Percentiles rank a stretch among this genome's conserved stretches.
These are phyloP conservation scores for Sitodiplosis mosellana DNA, from an alignment of 1,140 invertebrate species.

Conservation along the genomic window DNA sequence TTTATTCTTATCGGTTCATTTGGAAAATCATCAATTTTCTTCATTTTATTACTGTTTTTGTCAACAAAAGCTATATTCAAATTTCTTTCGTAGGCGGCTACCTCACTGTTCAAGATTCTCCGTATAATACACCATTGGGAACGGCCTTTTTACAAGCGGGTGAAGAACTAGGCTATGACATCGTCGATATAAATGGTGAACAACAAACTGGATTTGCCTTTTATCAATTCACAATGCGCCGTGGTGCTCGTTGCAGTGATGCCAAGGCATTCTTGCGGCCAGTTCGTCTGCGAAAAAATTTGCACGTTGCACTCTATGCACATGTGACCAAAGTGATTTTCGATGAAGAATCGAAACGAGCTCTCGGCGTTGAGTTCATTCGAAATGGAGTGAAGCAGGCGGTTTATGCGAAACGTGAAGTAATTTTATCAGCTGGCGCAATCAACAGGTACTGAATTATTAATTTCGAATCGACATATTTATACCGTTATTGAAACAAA, in stretches of 20 bases:
- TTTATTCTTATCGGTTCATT: no score
- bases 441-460: no score
- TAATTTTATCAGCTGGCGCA: conserved; percentile 59
- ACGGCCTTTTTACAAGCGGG: conserved; percentile 73
- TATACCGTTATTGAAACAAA: no score
- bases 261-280: conserved; percentile 67
- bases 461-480: no score
- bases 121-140: conserved; percentile 64
- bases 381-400: conserved; percentile 40
- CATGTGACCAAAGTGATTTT: conserved; percentile 62
- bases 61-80: no score
- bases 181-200: conserved; percentile 55
- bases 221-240: conserved; percentile 64
- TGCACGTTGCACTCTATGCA: conserved; percentile 53
- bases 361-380: conserved; percentile 61
- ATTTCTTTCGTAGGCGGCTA: conserved; percentile 46
- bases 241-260: conserved; percentile 54
- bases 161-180: conserved; percentile 76
- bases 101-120: conserved; percentile 58
- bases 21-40: no score
- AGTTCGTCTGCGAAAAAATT: conserved; percentile 46
- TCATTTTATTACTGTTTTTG: no score
- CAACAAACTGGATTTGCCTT: conserved; percentile 66
- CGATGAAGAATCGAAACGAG: conserved; percentile 43
- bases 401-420: conserved; percentile 53